Evolutionary conservation across 2,113 vertebrate genomes (phyloP).

Genomic region (Arothron firmamentum): DNA sequence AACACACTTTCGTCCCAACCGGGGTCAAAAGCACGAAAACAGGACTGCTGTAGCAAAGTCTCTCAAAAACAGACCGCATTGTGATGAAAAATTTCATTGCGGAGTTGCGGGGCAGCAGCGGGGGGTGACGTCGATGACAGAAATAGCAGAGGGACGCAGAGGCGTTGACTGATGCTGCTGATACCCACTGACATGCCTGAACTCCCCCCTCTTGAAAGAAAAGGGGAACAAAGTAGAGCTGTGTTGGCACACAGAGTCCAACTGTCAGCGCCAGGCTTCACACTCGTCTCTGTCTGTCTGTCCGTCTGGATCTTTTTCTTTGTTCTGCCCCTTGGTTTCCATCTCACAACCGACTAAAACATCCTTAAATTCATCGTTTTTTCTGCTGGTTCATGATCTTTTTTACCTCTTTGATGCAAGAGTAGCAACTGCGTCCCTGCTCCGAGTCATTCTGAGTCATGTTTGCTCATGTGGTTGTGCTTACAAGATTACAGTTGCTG

Average conservation of each 20-base stretch:
- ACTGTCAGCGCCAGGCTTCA: constrained; percentile 6
- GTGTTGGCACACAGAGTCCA: constrained; percentile 19
- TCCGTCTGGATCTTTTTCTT: neutral
- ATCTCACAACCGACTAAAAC: neutral
- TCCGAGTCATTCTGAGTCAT: neutral
- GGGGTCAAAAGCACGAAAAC: neutral
- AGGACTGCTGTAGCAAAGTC: neutral
- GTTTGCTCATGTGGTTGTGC: constrained; percentile 2
- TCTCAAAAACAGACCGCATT: neutral
- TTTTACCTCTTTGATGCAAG: neutral
- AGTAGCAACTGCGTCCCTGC: neutral
- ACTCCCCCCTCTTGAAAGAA: constrained; percentile 31
- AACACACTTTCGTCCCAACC: neutral
- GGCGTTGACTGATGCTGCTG: constrained; percentile 19
- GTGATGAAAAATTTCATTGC: neutral
- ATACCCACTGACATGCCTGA: constrained; percentile 37
- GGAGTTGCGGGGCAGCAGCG: neutral
- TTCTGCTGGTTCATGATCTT: neutral
- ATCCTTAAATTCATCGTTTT: neutral
- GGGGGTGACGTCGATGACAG: neutral
- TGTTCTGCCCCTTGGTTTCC: neutral
- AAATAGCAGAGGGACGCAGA: neutral
- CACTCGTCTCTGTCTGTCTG: constrained; percentile 5
- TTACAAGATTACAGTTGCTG: neutral
- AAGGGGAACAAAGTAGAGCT: constrained; percentile 10